Evolutionary conservation across 2,113 vertebrate species (phyloP).

Genomic region (Sciurus niger): DNA sequence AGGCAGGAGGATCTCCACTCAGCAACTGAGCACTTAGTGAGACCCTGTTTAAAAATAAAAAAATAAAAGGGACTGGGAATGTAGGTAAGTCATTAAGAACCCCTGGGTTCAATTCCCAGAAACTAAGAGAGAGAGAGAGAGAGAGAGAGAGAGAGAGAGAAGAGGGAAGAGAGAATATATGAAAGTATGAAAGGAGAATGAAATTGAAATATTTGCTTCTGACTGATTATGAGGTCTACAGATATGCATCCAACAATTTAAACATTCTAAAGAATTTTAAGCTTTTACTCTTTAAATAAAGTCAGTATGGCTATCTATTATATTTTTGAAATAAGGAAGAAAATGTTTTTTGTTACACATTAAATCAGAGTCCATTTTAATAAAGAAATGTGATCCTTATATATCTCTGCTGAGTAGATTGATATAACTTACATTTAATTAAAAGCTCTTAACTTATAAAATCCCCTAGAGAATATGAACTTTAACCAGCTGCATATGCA

Average conservation of each 20-base stretch:
- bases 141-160: too few relatives aligned
- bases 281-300: conserved; percentile 47
- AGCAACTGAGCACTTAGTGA: too few relatives aligned
- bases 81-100: too few relatives aligned
- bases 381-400: conserved; percentile 67
- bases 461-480: background rate
- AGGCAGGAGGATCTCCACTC: too few relatives aligned
- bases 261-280: conserved; percentile 27
- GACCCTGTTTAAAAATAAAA: too few relatives aligned
- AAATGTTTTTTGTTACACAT: conserved; percentile 29
- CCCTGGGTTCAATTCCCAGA: too few relatives aligned
- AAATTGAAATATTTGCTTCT: conserved; percentile 56
- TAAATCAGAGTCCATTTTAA: conserved; percentile 58
- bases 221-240: background rate
- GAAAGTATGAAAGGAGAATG: background rate
- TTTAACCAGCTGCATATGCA: conserved; percentile 17
- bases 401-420: conserved; percentile 41
- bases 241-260: background rate
- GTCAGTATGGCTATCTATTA: background rate
- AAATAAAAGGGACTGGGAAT: too few relatives aligned
- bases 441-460: conserved; percentile 67
- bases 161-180: too few relatives aligned
- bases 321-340: conserved; percentile 44
- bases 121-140: too few relatives aligned
- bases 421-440: conserved; percentile 30